Conservation (phyloP, 1,140 invertebrate species). For the Pogonognathellus flavescens region DNA sequence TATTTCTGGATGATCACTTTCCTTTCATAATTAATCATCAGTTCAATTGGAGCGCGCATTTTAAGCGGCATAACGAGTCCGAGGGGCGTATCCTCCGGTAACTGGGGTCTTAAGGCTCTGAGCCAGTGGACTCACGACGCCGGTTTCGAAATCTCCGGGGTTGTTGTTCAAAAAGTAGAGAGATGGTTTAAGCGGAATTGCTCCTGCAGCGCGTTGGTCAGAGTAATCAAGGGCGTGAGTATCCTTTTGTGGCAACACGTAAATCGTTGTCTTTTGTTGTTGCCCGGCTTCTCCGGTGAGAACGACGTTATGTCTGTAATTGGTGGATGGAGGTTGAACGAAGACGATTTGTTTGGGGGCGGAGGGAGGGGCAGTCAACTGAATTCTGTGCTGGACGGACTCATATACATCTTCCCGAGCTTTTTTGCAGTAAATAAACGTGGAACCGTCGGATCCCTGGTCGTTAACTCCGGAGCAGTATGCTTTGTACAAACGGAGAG, state of each 20-base stretch:
- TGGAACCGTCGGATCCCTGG: neutral
- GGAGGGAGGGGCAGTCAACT: neutral
- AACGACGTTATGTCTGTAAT: slow-evolving; percentile 25
- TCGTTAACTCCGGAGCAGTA: neutral
- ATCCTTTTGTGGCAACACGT: slow-evolving; percentile 13
- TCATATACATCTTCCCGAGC: neutral
- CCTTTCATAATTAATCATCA: too few relatives aligned
- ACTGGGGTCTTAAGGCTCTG: too few relatives aligned
- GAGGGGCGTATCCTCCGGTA: too few relatives aligned
- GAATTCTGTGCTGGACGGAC: neutral
- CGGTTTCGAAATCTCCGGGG: neutral
- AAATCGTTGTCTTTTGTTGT: slow-evolving; percentile 14
- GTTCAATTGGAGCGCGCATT: too few relatives aligned
- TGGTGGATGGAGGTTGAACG: neutral
- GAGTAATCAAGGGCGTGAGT: neutral
- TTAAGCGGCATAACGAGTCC: too few relatives aligned
- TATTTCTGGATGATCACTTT: too few relatives aligned
- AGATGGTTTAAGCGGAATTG: slow-evolving; percentile 9
- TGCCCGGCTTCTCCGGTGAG: neutral
- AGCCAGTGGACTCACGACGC: too few relatives aligned
- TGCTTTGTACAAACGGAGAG: neutral
- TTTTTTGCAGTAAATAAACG: neutral
- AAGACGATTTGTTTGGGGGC: neutral
- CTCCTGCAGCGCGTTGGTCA: neutral
- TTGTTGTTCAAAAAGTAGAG: slow-evolving; percentile 17